Evolutionary conservation across 2,113 vertebrate genomes (phyloP), one percentile per base, ranked within the genome.

Genomic region (Dendropsophus ebraccatus): DNA sequence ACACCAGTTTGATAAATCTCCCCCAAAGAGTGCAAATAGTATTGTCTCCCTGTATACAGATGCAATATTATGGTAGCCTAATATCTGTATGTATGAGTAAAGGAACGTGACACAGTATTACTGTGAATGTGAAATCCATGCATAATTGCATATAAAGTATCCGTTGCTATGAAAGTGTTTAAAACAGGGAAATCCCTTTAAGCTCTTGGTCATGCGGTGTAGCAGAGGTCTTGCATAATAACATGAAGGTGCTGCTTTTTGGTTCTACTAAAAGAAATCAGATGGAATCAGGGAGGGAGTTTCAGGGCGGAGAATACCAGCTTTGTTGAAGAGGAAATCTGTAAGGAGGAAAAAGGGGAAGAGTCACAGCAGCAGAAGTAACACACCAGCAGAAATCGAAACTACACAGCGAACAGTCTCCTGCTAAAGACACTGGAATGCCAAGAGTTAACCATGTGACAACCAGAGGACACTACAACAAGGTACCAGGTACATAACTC

Each of bases 361-460:
- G 2, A 21, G 16, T 67, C 62, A 16, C 28, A 32, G 62, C 62
- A 67, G 25, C 28, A 6, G 11, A 67, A 67, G 62, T 17, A 67
- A 67, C 28, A 32, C 28, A 37, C n/a, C 19, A 41, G 30, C 21
- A 58, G 32, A n/a, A 79, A 58, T 8, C 28, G 52, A 79, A 79
- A 79, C 50, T 10, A 56, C 9, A n/a, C 25, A n/a, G 28, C 14
- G 32, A 37, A 23, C 30, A 2, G 11, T 56, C 21, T 41, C 25
- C 21, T 35, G 23, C 23, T 28, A 41, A 58, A 23, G 76, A 7
- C 13, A 10, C 23, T 25, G n/a, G 37, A 47, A 9, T 23, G 41
- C 21, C 1, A 21, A 37, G 50, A 79, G 25, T 79, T 60, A 79
- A 79, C 52, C 76, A 58, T 58, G 52, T n/a, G 52, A 58, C 21